phyloP scores from a whole-genome alignment of 1,140 invertebrate species.

The Mercenaria mercenaria region DNA sequence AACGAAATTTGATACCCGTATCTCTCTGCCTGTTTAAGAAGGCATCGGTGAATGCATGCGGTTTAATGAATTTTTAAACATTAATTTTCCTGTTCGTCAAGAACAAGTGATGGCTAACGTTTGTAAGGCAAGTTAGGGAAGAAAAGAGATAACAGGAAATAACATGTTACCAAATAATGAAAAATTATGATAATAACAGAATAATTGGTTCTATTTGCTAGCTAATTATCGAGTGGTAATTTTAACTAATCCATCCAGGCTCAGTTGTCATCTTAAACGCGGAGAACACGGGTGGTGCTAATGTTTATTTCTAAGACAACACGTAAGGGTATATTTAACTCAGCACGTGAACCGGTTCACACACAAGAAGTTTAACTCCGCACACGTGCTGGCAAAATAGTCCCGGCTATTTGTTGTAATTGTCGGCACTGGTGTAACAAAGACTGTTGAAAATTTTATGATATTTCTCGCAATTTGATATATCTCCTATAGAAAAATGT shows the following conservation, averaged over 20 bases:
- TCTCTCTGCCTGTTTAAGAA: background rate
- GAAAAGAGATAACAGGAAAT: conserved; percentile 42
- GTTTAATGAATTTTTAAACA: conserved; percentile 66
- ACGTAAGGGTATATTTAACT: conserved; percentile 63
- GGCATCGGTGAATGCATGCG: conserved; percentile 32
- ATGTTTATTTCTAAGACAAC: conserved; percentile 55
- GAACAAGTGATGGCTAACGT: background rate
- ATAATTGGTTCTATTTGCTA: conserved; percentile 60
- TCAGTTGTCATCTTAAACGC: conserved; percentile 37
- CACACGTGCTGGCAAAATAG: conserved; percentile 62
- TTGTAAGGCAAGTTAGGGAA: conserved; percentile 12
- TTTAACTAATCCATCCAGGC: background rate
- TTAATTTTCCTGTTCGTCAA: conserved; percentile 48
- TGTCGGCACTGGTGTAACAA: conserved; percentile 1
- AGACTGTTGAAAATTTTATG: background rate
- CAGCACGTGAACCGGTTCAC: conserved; percentile 53
- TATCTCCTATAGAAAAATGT: conserved; percentile 15
- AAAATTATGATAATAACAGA: conserved; percentile 56
- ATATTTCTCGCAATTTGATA: conserved; percentile 47
- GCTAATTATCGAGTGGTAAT: conserved; percentile 44
- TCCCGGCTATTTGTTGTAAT: conserved; percentile 4
- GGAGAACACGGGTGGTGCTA: conserved; percentile 6
- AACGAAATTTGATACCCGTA: conserved; percentile 48
- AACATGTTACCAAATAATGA: conserved; percentile 63
- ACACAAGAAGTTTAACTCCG: conserved; percentile 39